phyloP scores from a whole-genome alignment of 2,113 vertebrate species.

The Tylochromis polylepis region DNA sequence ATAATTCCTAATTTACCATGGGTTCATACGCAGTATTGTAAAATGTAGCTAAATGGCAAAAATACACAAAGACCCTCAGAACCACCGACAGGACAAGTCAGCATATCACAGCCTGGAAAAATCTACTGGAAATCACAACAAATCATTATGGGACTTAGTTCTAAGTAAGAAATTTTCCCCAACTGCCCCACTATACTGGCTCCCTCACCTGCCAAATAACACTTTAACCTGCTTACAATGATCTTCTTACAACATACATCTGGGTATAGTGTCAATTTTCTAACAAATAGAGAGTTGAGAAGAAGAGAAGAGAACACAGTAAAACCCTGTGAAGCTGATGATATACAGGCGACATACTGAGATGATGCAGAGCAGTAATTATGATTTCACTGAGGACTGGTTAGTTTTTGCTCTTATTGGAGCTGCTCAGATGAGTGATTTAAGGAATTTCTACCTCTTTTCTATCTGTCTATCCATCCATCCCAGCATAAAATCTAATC shows the following conservation, averaged over 20 bases:
- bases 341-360: constrained; percentile 21
- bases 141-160: not conserved
- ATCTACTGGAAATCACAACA: not conserved
- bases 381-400: constrained; percentile 15
- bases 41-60: not conserved
- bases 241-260: not conserved
- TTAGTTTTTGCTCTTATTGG: not conserved
- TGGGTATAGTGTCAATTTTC: not conserved
- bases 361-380: constrained; percentile 30
- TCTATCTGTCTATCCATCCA: not conserved
- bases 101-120: not conserved
- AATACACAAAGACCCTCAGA: not conserved
- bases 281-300: not conserved
- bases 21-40: not conserved
- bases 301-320: not conserved
- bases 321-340: constrained; percentile 35
- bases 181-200: not conserved
- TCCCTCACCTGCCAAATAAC: not conserved
- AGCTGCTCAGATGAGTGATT: not conserved
- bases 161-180: not conserved
- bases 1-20: not conserved
- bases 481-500: not conserved
- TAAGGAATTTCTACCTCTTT: not conserved
- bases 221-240: not conserved
- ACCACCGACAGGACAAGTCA: not conserved